Evolutionary conservation across 2,888 invertebrate genomes (phyloP).

Genomic region (Synanthedon vespiformis): DNA sequence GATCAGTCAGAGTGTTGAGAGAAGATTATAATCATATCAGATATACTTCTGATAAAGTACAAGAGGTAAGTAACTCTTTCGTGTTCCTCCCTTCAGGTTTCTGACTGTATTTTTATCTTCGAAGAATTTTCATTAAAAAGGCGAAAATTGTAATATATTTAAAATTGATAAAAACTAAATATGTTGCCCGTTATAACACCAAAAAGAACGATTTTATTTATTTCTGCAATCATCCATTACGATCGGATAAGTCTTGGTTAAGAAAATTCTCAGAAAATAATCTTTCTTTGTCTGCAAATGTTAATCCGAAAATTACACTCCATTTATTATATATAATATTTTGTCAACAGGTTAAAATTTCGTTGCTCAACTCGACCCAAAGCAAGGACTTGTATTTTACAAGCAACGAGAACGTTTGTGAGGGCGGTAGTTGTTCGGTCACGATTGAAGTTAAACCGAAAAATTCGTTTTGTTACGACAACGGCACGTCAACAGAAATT

Average conservation of each 20-base stretch:
- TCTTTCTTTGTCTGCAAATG: too few species aligned
- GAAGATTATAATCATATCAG: conserved; percentile 6
- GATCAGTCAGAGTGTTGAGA: neutral
- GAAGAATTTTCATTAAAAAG: too few species aligned
- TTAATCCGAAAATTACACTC: too few species aligned
- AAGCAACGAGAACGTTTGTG: conserved; percentile 11
- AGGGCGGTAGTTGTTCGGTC: conserved; percentile 13
- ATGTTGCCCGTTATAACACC: too few species aligned
- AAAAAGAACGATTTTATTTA: too few species aligned
- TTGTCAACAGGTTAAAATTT: conserved; percentile 9
- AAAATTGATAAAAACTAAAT: too few species aligned
- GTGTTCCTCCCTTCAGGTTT: neutral
- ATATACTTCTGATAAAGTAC: conserved; percentile 7
- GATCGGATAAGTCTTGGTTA: too few species aligned
- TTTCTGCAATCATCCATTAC: too few species aligned
- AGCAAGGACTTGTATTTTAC: conserved; percentile 11
- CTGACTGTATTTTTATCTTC: too few species aligned
- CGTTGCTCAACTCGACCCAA: conserved; percentile 25
- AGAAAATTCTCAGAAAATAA: too few species aligned
- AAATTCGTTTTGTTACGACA: conserved; percentile 28
- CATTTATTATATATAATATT: neutral
- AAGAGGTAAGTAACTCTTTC: conserved; percentile 9
- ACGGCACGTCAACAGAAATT: conserved; percentile 20
- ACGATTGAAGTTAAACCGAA: conserved; percentile 17
- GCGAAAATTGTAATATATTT: too few species aligned